Conservation (phyloP, 2,888 invertebrate species). For the Anoplius nigerrimus region DNA sequence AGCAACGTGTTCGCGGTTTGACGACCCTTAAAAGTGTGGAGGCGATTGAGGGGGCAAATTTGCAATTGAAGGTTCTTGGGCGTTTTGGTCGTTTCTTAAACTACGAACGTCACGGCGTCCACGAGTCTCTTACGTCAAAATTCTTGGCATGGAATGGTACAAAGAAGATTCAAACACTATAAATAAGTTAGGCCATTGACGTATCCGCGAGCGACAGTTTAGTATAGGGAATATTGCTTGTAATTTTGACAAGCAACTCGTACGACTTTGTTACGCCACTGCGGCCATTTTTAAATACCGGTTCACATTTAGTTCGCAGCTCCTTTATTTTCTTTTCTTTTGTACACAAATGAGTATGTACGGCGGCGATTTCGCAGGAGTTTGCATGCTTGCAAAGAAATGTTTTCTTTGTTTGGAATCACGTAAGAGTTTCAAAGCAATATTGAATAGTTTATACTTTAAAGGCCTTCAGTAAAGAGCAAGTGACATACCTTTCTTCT, state of each 20-base stretch:
- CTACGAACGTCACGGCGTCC: conserved; percentile 34
- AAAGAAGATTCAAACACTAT: conserved; percentile 53
- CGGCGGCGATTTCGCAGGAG: no score
- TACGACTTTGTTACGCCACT: conserved; percentile 2
- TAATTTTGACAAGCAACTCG: conserved; percentile 28
- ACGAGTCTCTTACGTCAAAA: conserved; percentile 61
- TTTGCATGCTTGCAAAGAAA: no score
- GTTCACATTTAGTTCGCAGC: conserved; percentile 17
- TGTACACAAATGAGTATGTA: neutral
- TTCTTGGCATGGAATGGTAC: conserved; percentile 54
- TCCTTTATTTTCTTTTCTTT: neutral
- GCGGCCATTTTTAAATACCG: conserved; percentile 63
- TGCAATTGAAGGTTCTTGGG: neutral
- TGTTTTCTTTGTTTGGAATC: no score
- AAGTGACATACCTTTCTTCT: no score
- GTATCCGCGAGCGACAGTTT: conserved; percentile 47
- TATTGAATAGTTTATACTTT: no score
- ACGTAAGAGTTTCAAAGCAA: no score
- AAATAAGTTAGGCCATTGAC: conserved; percentile 63
- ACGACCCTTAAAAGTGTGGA: neutral
- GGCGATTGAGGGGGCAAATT: neutral
- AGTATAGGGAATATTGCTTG: conserved; percentile 30
- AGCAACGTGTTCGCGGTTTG: neutral
- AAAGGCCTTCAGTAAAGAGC: no score
- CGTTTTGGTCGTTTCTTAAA: conserved; percentile 10